A percentile compares a stretch with the other conserved stretches of the same genome.
phyloP scores from a whole-genome alignment of 2,113 vertebrate genomes.

The Strix uralensis region DNA sequence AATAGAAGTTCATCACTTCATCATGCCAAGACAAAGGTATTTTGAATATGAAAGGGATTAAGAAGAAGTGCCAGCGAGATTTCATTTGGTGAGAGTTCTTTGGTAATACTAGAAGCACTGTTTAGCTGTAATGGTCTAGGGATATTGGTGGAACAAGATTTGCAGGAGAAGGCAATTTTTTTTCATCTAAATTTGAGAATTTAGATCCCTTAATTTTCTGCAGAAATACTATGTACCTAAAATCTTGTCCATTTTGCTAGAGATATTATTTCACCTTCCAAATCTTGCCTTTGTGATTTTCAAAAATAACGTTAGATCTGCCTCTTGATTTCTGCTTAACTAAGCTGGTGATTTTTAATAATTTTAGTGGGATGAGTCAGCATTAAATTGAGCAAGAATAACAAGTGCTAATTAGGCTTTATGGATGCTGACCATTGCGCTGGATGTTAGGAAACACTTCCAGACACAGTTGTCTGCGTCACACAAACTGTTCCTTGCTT shows the following conservation, averaged over 20 bases:
- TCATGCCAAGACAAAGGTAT: background rate
- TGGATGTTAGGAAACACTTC: constrained; percentile 5
- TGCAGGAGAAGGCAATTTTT: background rate
- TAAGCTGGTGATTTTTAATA: background rate
- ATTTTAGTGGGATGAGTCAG: background rate
- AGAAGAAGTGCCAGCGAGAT: background rate
- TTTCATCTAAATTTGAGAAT: background rate
- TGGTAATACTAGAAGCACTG: background rate
- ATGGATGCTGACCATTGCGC: background rate
- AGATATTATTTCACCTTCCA: background rate
- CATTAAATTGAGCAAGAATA: background rate
- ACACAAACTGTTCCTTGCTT: background rate
- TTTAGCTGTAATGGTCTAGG: background rate
- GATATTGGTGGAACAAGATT: background rate
- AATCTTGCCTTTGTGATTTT: background rate
- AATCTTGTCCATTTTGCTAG: background rate
- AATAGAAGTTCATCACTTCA: background rate
- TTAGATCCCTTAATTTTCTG: background rate
- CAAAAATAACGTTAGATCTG: background rate
- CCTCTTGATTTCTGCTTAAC: background rate
- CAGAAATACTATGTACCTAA: background rate
- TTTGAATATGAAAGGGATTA: background rate
- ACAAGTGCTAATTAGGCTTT: background rate
- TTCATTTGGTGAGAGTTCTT: background rate
- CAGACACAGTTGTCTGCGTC: background rate